These are phyloP conservation scores for Mesoclemmys tuberculata DNA, from an alignment of 2,113 vertebrate species.

Conservation along the genomic window DNA sequence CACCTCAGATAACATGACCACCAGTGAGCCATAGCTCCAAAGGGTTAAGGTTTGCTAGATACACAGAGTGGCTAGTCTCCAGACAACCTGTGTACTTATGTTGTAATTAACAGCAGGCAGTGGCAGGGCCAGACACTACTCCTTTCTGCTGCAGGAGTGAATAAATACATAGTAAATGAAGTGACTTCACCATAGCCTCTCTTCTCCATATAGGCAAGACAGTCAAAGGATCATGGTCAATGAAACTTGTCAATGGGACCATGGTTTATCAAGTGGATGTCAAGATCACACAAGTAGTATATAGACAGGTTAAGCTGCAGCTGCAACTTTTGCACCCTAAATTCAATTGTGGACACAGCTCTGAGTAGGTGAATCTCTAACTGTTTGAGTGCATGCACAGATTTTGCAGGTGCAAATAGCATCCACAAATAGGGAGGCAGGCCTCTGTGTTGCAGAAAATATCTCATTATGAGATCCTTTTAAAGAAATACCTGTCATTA, in stretches of 20 bases:
- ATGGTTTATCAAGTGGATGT: neutral
- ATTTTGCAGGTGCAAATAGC: neutral
- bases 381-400: neutral
- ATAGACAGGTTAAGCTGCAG: neutral
- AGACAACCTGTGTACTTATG: neutral
- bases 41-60: neutral
- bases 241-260: conserved; percentile 14
- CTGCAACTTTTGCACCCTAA: neutral
- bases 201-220: neutral
- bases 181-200: neutral
- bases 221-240: neutral
- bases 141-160: neutral
- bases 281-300: neutral
- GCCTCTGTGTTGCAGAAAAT: neutral
- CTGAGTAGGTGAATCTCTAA: neutral
- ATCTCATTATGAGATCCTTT: neutral
- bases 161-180: neutral
- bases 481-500: neutral
- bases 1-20: neutral
- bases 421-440: neutral
- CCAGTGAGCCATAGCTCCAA: too few relatives aligned
- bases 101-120: neutral
- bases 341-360: neutral
- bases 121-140: neutral
- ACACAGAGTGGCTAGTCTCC: neutral